Base-by-base conservation (phyloP, 2,888 invertebrate species). In the Melitaea athalia region DNA sequence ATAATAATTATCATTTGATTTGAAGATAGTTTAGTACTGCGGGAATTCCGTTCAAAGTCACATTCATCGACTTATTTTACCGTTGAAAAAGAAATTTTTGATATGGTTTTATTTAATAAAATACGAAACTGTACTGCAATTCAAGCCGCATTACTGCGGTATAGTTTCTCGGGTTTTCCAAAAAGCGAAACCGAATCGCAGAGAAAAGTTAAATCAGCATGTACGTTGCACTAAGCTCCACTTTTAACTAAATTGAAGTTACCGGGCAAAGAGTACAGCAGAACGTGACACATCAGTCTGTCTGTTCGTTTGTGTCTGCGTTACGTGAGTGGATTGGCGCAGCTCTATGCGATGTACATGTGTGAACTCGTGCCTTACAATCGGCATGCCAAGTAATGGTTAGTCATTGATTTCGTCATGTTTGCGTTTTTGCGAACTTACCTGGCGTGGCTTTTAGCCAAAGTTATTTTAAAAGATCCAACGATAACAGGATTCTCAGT, bases 191-290 rank as follows among this genome's bases (percentile, higher is more conserved):
- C 83, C 80, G 76, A 84, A 85, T 84, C 80, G 75, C 60, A 77
- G 75, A 76, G 76, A 76, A 76, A 81, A 87, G 86, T 84, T 84
- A 81, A 85, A 85, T 84, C 87, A 84, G 85, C 81, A 33, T 55
- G 75, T 74, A 73, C 75, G 72, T 70, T 72, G 84, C 84, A 86
- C 87, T 88, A 84, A 82, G 84, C 82, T 81, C 83, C 83, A 91
- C 91, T 91, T 89, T 91, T 89, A 90, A 90, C 86, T 87, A 90
- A 90, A 92, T 92, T 91, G 88, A 87, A 90, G 86, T 88, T 86
- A 86, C 78, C 83, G 81, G 81, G 81, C 82, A 86, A 87, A 84
- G 85, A 85, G 85, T 81, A 81, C 81, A 79, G 77, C 70, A 68
- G 50, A 59, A 88, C 88, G 88, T 88, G 88, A 85, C 84, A 85